Evolutionary conservation across 2,113 vertebrate species (phyloP).

Genomic region (Tylochromis polylepis): DNA sequence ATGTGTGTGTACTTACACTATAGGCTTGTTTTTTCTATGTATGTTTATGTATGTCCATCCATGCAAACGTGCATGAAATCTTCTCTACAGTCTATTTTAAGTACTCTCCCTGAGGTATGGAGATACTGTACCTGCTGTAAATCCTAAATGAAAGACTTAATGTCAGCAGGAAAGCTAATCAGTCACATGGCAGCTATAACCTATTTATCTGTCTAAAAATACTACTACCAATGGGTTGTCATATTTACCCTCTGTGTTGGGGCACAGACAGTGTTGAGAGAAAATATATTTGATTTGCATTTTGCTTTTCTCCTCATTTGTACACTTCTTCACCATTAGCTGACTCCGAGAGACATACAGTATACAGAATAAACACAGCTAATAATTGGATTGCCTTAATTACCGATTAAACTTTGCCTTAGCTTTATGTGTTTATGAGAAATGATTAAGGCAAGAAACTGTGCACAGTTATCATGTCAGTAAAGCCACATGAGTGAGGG

Average conservation of each 20-base stretch:
- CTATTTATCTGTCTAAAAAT: background rate
- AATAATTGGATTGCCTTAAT: background rate
- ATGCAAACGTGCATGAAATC: background rate
- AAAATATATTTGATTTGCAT: background rate
- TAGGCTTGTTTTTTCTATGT: background rate
- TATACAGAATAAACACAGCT: background rate
- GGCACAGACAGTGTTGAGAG: background rate
- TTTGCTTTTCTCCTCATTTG: background rate
- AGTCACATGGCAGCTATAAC: background rate
- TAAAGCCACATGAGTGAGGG: background rate
- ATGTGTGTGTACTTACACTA: background rate
- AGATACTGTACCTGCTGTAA: background rate
- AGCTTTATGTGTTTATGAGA: background rate
- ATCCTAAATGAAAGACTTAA: constrained; percentile 3
- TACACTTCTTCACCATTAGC: background rate
- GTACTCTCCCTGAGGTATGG: background rate
- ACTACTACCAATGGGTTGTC: background rate
- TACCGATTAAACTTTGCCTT: background rate
- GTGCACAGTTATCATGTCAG: background rate
- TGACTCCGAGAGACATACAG: background rate
- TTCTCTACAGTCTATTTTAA: constrained; percentile 24
- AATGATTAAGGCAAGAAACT: background rate
- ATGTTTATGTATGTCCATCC: background rate
- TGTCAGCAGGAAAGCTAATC: background rate
- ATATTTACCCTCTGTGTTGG: background rate